Base-by-base conservation (phyloP, 35 echinoderm and acorn worm genomes). In the Strongylocentrotus purpuratus region DNA sequence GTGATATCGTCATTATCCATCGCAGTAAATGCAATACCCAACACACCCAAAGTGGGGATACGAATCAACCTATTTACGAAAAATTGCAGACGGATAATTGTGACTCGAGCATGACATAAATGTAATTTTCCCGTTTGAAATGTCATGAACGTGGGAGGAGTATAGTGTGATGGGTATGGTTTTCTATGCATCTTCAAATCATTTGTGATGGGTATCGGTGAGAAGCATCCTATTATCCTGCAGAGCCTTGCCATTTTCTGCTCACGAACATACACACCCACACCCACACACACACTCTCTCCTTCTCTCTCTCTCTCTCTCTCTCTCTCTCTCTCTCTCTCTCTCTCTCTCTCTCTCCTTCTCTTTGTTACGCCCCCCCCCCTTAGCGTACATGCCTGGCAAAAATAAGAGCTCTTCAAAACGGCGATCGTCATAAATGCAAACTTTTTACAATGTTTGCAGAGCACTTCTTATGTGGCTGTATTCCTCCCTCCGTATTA, bases 391-490 rank as follows among this genome's bases (percentile, higher is more conserved):
- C 50, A 70, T 70, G 61, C 61, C 32, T 17, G 87, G 31, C 12
- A 88, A 46, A 88, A 88, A 33, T 15, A 88, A 88, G 45, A 88
- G 17, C 45, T 22, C 87, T 41, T 33, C 45, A 46, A 88, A 46
- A 46, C 8, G 87, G 45, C 32, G 31, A 88, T 88, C 61, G 87
- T 88, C 87, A 88, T 33, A 33, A 88, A 88, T 88, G 45, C 87
- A 46, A 88, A 31, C 87, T 25, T 88, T 88, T 88, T 22, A 88
- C 45, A 33, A 7, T 88, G 87, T 88, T 88, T 88, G 87, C 87
- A 25, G 31, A 88, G 45, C 87, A 88, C 87, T 88, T 88, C 87
- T 88, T 46, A 35, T 46, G 32, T 33, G 32, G 32, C 32, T 33
- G 87, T 10, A 14, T 88, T 35, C 9, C 32, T 88, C 87, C 87